Evolutionary conservation across 30 jellyfish, hydroid and myxozoan genomes (phyloP), one percentile per base, ranked within the genome.

Genomic region (Aurelia aurita): DNA sequence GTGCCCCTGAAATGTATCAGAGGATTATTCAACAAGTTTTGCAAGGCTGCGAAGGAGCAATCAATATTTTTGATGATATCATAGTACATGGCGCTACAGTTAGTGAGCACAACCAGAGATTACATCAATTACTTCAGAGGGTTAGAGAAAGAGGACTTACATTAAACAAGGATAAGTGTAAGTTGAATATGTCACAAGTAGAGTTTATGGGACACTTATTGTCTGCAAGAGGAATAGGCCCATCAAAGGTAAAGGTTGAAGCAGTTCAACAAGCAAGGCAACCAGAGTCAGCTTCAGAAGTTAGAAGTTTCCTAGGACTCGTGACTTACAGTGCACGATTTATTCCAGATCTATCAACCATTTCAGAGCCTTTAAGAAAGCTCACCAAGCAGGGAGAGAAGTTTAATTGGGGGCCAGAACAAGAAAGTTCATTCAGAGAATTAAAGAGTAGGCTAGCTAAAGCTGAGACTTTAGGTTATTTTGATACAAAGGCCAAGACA

Each of bases 1-100:
- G 94, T 68, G 97, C 97, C 9, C 91, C 96, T 69, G 93, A 81
- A 53, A 72, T 77, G 64, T 87, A 82, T 53, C 95, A 79, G 87
- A 55, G 73, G 31, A 49, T 43, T 15, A 22, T 79, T 21, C 65
- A 87, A 60, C 53, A 80, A 60, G 83, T 80, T 63, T 25, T 87
- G 89, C 73, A 62, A 19, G 88, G 51, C 5, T 47, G 63, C 20
- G 76, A 58, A 51, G 79, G 75, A 4, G 96, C 79, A 23, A 25
- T 8, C 13, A 58, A 53, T 43, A 26, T 80, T 68, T 57, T 53
- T 34, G 90, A 84, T 65, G 97, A 90, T 71, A 66, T 84, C 32
- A 64, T 89, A 13, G 80, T 89, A 5, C 71, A 55, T 45, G 92
- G 90, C 35, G 62, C 74, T 21, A 81, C 92, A 25, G 51, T 22